Base-by-base conservation (phyloP, 2,888 invertebrate species). In the Tanypteryx hageni region DNA sequence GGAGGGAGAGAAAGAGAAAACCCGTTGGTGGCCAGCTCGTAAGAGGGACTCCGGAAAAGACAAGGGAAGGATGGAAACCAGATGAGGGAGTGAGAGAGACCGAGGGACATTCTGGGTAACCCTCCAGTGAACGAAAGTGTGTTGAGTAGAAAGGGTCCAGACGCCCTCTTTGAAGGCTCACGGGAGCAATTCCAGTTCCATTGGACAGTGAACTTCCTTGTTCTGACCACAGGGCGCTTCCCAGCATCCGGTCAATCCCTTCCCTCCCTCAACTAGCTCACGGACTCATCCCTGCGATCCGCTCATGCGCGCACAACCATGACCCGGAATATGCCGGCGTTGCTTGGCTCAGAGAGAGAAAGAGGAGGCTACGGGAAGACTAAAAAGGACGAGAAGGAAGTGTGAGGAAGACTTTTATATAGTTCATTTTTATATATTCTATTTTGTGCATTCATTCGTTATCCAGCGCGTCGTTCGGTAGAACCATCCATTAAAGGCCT, bases 191-290 rank as follows among this genome's bases (percentile, higher is more conserved):
- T 76, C 76, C 27, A 76, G 22, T 76, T 76, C 76, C 76, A 76
- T 76, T 76, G 76, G 76, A 76, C 76, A 76, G 76, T 76, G 76
- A 13, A 76, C 76, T 76, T 76, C 76, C 76, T 76, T 76, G 76
- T 76, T 76, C 76, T 76, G 76, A 27, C 76, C 76, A 13, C 5
- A 13, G 22, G 9, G 11, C 76, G 13, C 76, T 16, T 44, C 44
- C 44, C 5, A 44, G 27, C 76, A 76, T 76, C 76, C 76, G 76
- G 76, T 76, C 76, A 11, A 11, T 68, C n/a, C 68, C 68, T 22
- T 68, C 18, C 76, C 76, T 76, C 76, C 76, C 76, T 76, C 76
- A 27, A 27, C 22, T 76, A 1, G 44, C 44, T 3, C 5, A 44
- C 44, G 44, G 44, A 44, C 44, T 44, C 44, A 44, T 44, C 44